Percentiles rank a stretch among this genome's conserved stretches.
These are phyloP conservation scores for Ispidina lecontei DNA, from an alignment of 2,797 vertebrate genomes.

Conservation along the genomic window DNA sequence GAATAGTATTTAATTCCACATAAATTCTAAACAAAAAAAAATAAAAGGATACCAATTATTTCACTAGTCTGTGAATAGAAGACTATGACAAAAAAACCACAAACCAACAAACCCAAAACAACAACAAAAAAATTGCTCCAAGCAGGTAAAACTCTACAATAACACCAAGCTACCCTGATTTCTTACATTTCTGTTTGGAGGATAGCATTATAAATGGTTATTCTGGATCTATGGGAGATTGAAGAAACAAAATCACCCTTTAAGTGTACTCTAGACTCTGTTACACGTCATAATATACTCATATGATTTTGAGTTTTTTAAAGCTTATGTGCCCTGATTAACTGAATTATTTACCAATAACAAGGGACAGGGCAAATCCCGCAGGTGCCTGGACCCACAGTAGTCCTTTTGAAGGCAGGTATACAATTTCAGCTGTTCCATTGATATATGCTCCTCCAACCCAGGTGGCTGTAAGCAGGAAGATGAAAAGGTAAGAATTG, in stretches of 20 bases:
- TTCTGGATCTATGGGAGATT: not conserved
- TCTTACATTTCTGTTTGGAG: not conserved
- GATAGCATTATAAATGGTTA: not conserved
- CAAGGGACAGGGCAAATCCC: constrained; percentile 83
- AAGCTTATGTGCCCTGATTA: not conserved
- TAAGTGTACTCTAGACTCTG: not conserved
- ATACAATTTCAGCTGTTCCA: constrained; percentile 84
- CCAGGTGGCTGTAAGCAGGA: constrained; percentile 80
- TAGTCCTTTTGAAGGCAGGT: constrained; percentile 82
- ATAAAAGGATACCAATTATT: not conserved
- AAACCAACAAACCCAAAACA: no score
- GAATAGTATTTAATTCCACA: not conserved
- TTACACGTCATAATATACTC: not conserved
- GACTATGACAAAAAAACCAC: not conserved
- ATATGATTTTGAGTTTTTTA: not conserved
- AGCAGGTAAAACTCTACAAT: not conserved
- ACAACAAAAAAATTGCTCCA: not conserved
- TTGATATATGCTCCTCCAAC: constrained; percentile 87
- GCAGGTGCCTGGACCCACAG: constrained; percentile 84
- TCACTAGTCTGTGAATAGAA: not conserved
- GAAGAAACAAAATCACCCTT: not conserved
- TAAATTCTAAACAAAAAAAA: not conserved
- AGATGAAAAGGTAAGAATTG: not conserved
- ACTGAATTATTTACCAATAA: constrained; percentile 74
- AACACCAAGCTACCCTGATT: not conserved